A percentile compares a stretch with the other conserved stretches of the same genome.
Evolutionary conservation across 1,140 invertebrate species (phyloP).

Genomic region (Cydia fagiglandana): DNA sequence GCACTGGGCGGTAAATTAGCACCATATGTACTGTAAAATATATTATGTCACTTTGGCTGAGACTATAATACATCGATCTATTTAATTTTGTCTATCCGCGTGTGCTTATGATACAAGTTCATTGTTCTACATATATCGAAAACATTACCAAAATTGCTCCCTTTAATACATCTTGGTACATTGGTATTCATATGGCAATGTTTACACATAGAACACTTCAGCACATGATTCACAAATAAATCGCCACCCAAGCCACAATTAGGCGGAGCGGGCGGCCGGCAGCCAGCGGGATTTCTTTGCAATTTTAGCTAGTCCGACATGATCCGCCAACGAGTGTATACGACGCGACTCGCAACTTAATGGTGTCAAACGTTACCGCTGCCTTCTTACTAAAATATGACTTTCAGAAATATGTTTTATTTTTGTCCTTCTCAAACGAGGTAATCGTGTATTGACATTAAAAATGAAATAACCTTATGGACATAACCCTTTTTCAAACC

Average conservation of each 20-base stretch:
- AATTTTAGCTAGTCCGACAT: constrained; percentile 72
- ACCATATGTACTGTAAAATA: too few relatives aligned
- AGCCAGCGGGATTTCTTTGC: constrained; percentile 61
- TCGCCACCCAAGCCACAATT: constrained; percentile 65
- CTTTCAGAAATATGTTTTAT: neutral
- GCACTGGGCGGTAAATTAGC: too few relatives aligned
- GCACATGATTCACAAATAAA: constrained; percentile 66
- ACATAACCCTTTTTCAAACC: too few relatives aligned
- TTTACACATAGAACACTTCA: constrained; percentile 49
- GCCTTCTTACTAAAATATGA: neutral
- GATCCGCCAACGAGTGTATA: constrained; percentile 61
- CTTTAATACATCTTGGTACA: neutral
- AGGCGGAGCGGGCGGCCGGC: constrained; percentile 44
- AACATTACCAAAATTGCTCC: neutral
- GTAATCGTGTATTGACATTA: too few relatives aligned
- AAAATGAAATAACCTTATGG: too few relatives aligned
- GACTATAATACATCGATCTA: too few relatives aligned
- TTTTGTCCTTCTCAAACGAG: neutral
- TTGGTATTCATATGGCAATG: constrained; percentile 29
- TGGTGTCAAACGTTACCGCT: constrained; percentile 28
- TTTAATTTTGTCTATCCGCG: too few relatives aligned
- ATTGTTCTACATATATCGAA: neutral
- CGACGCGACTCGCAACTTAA: constrained; percentile 62
- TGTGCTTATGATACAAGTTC: neutral
- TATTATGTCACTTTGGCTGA: too few relatives aligned